phyloP scores from a whole-genome alignment of 2,113 vertebrate species.

The Corythaeola cristata region DNA sequence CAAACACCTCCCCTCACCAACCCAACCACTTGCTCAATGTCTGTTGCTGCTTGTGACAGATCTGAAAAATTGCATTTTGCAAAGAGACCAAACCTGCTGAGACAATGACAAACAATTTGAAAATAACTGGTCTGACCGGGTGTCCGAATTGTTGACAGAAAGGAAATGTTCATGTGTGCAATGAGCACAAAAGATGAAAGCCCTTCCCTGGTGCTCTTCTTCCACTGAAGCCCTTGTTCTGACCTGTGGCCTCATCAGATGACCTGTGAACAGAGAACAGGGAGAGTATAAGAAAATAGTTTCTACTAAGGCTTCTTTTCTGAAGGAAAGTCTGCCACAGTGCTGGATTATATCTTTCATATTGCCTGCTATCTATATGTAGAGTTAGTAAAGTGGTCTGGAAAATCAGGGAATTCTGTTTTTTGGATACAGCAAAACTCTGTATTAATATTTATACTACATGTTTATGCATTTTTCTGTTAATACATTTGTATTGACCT shows the following conservation, averaged over 20 bases:
- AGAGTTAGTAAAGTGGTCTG: neutral
- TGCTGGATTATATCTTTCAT: neutral
- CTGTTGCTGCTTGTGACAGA: neutral
- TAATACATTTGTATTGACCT: neutral
- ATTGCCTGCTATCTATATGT: neutral
- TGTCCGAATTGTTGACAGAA: conserved; percentile 24
- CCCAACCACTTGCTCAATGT: neutral
- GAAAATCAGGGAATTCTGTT: neutral
- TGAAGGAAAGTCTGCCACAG: neutral
- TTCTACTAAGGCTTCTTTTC: neutral
- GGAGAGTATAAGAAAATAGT: neutral
- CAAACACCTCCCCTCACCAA: neutral
- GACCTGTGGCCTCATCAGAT: conserved; percentile 2
- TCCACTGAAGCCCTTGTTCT: neutral
- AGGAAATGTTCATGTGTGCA: conserved; percentile 13
- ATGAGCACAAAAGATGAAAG: neutral
- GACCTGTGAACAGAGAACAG: neutral
- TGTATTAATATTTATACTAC: neutral
- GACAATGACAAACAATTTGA: conserved; percentile 14
- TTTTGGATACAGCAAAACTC: neutral
- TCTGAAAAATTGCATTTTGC: neutral
- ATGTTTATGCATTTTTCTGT: neutral
- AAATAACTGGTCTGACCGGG: neutral
- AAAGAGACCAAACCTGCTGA: neutral
- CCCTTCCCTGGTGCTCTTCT: neutral